Base-by-base conservation (phyloP, 2,797 vertebrate species). In the Alectoris magna region DNA sequence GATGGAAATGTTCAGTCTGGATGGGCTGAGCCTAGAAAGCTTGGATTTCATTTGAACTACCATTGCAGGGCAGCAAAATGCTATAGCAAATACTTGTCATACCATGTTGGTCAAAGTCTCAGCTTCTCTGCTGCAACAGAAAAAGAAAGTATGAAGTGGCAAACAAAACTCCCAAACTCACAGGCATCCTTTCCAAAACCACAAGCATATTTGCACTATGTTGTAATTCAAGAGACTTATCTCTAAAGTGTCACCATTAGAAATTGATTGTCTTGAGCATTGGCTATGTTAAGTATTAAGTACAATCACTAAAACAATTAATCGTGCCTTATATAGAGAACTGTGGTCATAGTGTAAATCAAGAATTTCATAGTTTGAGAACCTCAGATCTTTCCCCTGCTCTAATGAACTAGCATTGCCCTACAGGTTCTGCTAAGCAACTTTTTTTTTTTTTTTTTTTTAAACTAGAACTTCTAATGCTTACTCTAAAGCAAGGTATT, bases 31-130 rank as follows among this genome's bases (percentile, higher is more conserved):
- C 55, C 49, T 62, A 75, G 24, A 70, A 87, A 94, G 78, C 84
- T 69, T 77, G 81, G 75, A 53, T 90, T 96, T 94, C 75, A 94
- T 88, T 90, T 82, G 44, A 93, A 19, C 81, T 66, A 48, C 49
- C 62, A 64, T 51, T 78, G 58, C 71, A 77, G 60, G 48, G 71
- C 44, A 87, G 46, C 67, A 80, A 94, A 93, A 93, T 76, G 68
- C 36, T 76, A 43, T 90, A 81, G 82, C 29, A 90, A 85, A 92
- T 79, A 70, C 67, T 91, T 88, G 83, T 81, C 89, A 94, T 71
- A 86, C 68, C 70, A 81, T 76, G 44, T 58, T 58, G 80, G 77
- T 92, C 77, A 91, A 78, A 82, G 75, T 62, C 26, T 31, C 82
- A 76, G 82, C 26, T 88, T 62, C 59, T 75, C 71, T 68, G 51